phyloP scores from a whole-genome alignment of 1,140 invertebrate genomes.

The Lepidostoma basale region DNA sequence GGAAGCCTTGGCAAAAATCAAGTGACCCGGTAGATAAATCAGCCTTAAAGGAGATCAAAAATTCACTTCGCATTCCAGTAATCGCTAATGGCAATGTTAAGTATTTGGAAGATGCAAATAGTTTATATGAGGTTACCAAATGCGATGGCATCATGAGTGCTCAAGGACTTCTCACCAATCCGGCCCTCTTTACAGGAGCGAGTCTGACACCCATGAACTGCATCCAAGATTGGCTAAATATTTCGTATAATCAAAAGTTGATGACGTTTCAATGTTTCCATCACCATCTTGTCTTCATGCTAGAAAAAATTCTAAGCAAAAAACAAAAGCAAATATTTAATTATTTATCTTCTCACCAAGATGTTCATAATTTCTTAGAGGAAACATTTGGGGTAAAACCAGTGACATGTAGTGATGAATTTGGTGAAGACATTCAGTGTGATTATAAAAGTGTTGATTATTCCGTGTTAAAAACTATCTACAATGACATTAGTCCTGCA shows the following conservation, averaged over 20 bases:
- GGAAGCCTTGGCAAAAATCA: slow-evolving; percentile 81
- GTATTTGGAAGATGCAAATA: slow-evolving; percentile 70
- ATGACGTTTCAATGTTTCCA: slow-evolving; percentile 84
- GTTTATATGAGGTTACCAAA: slow-evolving; percentile 69
- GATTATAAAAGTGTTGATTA: slow-evolving; percentile 41
- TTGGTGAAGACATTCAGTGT: slow-evolving; percentile 46
- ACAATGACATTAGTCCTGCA: neutral
- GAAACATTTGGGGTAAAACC: slow-evolving; percentile 61
- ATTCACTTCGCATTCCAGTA: slow-evolving; percentile 77
- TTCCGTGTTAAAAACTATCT: slow-evolving; percentile 24
- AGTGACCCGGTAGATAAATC: slow-evolving; percentile 78
- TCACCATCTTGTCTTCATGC: slow-evolving; percentile 94
- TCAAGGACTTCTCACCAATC: slow-evolving; percentile 87
- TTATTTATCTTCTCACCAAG: slow-evolving; percentile 69
- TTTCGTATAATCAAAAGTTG: slow-evolving; percentile 64
- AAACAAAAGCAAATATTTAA: slow-evolving; percentile 79
- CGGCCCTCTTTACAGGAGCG: slow-evolving; percentile 80
- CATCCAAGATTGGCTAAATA: slow-evolving; percentile 85
- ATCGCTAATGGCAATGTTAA: slow-evolving; percentile 92
- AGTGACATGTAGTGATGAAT: slow-evolving; percentile 50
- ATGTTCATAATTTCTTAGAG: slow-evolving; percentile 75
- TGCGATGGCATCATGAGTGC: slow-evolving; percentile 90
- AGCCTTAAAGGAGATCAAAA: slow-evolving; percentile 74
- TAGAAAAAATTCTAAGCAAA: slow-evolving; percentile 78
- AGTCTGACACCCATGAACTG: slow-evolving; percentile 75